Conservation (phyloP, 2,113 vertebrate genomes). For the Eurypyga helias region DNA sequence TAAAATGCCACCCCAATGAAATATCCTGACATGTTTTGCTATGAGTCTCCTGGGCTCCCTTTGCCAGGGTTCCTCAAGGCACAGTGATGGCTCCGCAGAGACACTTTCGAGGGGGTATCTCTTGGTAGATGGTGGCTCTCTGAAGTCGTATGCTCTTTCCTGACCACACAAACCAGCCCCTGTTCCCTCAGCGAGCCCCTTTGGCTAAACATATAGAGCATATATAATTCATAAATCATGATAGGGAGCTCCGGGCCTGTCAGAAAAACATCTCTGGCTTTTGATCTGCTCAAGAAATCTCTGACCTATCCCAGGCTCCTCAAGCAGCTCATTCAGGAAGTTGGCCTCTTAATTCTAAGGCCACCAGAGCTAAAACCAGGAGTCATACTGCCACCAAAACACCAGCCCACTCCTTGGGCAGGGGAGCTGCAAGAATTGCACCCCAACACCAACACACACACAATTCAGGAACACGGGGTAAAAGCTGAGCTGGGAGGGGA, state of each 20-base stretch:
- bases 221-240: slow-evolving; percentile 63
- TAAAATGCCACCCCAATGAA: not conserved
- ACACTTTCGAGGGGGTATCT: not conserved
- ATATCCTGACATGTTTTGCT: not conserved
- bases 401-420: accelerated
- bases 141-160: not conserved
- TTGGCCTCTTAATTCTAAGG: not conserved
- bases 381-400: not conserved
- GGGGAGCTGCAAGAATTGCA: not conserved
- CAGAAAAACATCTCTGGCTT: slow-evolving; percentile 67
- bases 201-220: not conserved
- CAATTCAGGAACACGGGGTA: accelerated
- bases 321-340: not conserved
- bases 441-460: not conserved
- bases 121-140: not conserved
- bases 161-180: not conserved
- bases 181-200: slow-evolving; percentile 19
- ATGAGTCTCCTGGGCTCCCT: not conserved
- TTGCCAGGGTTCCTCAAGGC: not conserved
- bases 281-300: slow-evolving; percentile 55
- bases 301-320: slow-evolving; percentile 69
- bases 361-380: not conserved
- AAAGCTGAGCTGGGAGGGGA: not conserved
- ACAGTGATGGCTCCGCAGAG: not conserved
- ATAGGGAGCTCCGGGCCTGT: slow-evolving; percentile 26